Percentiles rank a stretch among this genome's conserved stretches.
These are phyloP conservation scores for Virgularia gustaviana DNA, from an alignment of 92 coral and sea anemone genomes.

Conservation along the genomic window DNA sequence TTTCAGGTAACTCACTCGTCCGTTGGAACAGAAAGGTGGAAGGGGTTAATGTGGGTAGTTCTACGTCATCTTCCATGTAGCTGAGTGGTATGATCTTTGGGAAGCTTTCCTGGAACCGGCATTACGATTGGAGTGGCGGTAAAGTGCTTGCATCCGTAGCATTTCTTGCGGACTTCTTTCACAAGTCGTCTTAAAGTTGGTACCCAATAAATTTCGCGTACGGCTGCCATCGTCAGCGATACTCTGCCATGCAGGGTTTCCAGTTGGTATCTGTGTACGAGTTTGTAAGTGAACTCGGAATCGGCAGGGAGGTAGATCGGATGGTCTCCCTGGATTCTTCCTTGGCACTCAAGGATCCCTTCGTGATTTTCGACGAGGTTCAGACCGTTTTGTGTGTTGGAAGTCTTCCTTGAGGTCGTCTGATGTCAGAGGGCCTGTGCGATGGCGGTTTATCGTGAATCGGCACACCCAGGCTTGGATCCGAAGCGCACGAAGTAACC, in stretches of 20 bases:
- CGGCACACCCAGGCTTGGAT: conserved; percentile 56
- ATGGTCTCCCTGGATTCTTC: too few relatives aligned
- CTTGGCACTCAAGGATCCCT: conserved; percentile 49
- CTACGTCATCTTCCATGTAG: conserved; percentile 55
- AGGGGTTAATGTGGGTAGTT: conserved; percentile 44
- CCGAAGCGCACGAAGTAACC: conserved; percentile 47
- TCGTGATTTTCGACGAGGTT: conserved; percentile 40
- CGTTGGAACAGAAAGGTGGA: conserved; percentile 47
- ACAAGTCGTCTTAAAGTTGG: conserved; percentile 56
- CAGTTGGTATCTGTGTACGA: conserved; percentile 45
- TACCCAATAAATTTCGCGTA: conserved; percentile 58
- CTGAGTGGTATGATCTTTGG: conserved; percentile 49
- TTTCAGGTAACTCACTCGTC: conserved; percentile 37
- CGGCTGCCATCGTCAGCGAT: conserved; percentile 57
- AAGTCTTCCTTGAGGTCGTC: conserved; percentile 49
- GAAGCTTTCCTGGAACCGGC: conserved; percentile 56
- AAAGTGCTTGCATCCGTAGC: conserved; percentile 61
- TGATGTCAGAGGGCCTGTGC: conserved; percentile 42
- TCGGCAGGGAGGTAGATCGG: conserved; percentile 46
- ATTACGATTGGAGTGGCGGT: conserved; percentile 40
- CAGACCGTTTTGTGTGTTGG: conserved; percentile 32
- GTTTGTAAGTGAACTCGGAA: conserved; percentile 44
- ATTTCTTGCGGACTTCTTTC: conserved; percentile 48
- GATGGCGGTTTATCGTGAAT: conserved; percentile 45
- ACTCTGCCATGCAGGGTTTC: conserved; percentile 61